Base-by-base conservation (phyloP, 2,113 vertebrate genomes). In the Thomomys bottae region DNA sequence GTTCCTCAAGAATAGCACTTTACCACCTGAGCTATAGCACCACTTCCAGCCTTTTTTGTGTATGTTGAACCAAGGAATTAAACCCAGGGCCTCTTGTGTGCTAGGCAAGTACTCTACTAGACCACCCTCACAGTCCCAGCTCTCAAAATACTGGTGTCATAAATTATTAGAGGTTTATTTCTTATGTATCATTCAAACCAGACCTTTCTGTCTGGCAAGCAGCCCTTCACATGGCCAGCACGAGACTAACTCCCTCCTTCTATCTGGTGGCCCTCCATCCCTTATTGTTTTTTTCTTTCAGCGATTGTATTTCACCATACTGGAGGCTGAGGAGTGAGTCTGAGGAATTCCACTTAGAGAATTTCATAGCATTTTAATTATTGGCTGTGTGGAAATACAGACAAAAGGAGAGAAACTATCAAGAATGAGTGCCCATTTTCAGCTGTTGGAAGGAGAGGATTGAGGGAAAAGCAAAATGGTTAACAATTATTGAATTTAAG, bases 121-220 rank as follows among this genome's bases (percentile, higher is more conserved):
- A n/a, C n/a, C n/a, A n/a, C n/a, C n/a, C n/a, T n/a, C n/a, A n/a
- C n/a, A n/a, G n/a, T n/a, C n/a, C n/a, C n/a, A 45, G 32, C 28
- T 63, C 49, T 77, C 6, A 64, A 85, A 38, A 42, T 88, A 11
- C 57, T 59, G 34, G 38, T 64, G 57, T 26, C 45, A 73, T 87
- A 67, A 67, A 30, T 73, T 26, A 68, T 15, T 49, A 78, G 45
- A 34, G 6, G 40, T 45, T 84, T 87, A 18, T 57, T 77, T 84
- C 26, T 85, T 40, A 70, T 18, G 21, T 40, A 32, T 90, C 92
- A 89, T 59, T 84, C 36, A 77, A 30, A 77, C 61, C 30, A 89
- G 30, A 0, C 26, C 34, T 76, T 89, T 78, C 17, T 61, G 34
- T 17, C 1, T 68, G 68, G 38, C 5, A 45, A 81, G n/a, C 8